phyloP scores from a whole-genome alignment of 2,113 vertebrate genomes.

The Oryctolagus cuniculus region mOryCun1.1 NC_091450.1:45080001-45080500 shows the following conservation, averaged over 20 bases:
- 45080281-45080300: neutral
- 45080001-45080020: neutral
- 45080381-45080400: too few relatives aligned
- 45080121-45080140: neutral
- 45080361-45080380: too few relatives aligned
- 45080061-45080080: neutral
- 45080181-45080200: neutral
- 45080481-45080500: too few relatives aligned
- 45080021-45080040: neutral
- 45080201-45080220: neutral
- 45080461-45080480: too few relatives aligned
- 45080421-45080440: too few relatives aligned
- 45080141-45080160: neutral
- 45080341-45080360: too few relatives aligned
- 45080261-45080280: neutral
- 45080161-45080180: neutral
- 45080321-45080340: neutral
- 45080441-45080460: too few relatives aligned
- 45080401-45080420: too few relatives aligned
- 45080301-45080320: neutral
- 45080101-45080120: neutral
- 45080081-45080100: neutral
- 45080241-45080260: neutral
- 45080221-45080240: neutral
- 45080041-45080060: neutral